Base-by-base conservation (phyloP, 2,797 vertebrate species). In the Rhynchotus rufescens region DNA sequence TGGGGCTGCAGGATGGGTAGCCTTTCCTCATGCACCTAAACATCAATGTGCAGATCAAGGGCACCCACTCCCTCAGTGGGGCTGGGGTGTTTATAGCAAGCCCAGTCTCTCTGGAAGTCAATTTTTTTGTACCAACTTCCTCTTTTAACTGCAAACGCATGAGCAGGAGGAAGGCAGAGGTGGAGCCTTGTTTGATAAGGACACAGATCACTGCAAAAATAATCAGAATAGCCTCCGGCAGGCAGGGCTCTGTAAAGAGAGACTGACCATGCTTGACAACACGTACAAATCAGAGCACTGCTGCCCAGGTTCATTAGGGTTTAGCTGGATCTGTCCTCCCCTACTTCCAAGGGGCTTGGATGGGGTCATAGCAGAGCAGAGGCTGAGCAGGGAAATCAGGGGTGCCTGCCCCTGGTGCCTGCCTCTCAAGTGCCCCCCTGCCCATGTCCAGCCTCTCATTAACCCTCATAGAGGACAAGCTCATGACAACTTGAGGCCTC, bases 61-160 rank as follows among this genome's bases (percentile, higher is more conserved):
- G 28, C 30, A 68, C 11, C 0, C 0, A 17, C 40, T 19, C 25
- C 19, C 7, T 25, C 21, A 1, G 0, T 0, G 14, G n/a, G 51
- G 23, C 38, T 59, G 36, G 25, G 15, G 52, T 1, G 12, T 22
- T 57, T 56, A 54, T 69, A 78, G 15, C n/a, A 36, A 71, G 12
- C 34, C 34, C 8, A 20, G 7, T 34, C 32, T 75, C 44, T 56
- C 34, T 64, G 36, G 67, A 54, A 8, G 12, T 10, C 66, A 16
- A 16, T 20, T 40, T 54, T 54, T 61, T 60, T 25, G 5, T 13
- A 8, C 25, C 69, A 23, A 1, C 4, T 42, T 80, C 54, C 0
- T 0, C 14, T 75, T 83, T 71, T 47, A 78, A 84, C n/a, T 9
- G 28, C 86, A 81, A 21, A 1, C 12, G 23, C 17, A 9, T 4